These are phyloP conservation scores for Lottia gigantea DNA, from an alignment of 2,888 invertebrate genomes.

Conservation along the genomic window DNA sequence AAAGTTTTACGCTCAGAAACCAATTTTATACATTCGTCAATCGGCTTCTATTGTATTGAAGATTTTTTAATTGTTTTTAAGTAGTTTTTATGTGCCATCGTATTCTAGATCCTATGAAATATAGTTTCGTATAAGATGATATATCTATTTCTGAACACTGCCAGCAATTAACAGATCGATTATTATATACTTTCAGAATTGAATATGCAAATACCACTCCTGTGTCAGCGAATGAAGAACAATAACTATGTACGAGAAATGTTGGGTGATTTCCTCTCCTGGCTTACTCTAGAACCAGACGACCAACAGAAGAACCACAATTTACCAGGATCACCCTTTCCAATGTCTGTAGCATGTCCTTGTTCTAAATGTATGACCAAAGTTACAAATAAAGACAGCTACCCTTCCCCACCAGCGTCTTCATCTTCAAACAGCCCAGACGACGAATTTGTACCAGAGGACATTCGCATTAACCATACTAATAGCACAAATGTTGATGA, in stretches of 20 bases:
- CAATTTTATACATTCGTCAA: neutral
- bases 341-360: neutral
- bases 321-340: neutral
- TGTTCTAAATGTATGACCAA: neutral
- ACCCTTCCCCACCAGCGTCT: neutral
- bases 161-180: too few relatives aligned
- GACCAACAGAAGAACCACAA: neutral
- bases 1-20: neutral
- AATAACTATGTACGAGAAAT: constrained; percentile 30
- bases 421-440: neutral
- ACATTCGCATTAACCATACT: neutral
- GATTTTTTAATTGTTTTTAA: too few relatives aligned
- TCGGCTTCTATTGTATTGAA: neutral
- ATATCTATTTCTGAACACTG: too few relatives aligned
- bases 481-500: neutral
- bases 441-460: neutral
- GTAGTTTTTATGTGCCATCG: too few relatives aligned
- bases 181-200: neutral
- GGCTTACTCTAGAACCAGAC: constrained; percentile 37
- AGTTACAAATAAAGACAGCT: neutral
- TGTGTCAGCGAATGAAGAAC: constrained; percentile 14
- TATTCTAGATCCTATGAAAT: too few relatives aligned
- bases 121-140: too few relatives aligned
- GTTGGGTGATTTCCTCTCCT: constrained; percentile 39
- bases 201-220: neutral